phyloP scores from a whole-genome alignment of 2,113 vertebrate species.

The Theristicus caerulescens region DNA sequence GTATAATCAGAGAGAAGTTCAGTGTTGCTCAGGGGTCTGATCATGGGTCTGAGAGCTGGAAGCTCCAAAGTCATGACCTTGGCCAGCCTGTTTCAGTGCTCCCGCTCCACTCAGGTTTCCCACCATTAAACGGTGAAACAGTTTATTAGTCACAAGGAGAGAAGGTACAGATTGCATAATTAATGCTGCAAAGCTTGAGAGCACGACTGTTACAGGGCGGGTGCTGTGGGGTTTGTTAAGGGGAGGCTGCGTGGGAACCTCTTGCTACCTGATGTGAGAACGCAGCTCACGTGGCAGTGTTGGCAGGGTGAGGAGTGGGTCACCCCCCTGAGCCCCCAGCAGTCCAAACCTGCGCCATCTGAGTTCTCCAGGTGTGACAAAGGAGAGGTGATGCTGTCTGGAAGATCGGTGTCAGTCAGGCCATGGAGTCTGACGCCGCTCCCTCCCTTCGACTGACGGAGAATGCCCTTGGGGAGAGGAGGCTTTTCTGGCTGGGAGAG shows the following conservation, averaged over 20 bases:
- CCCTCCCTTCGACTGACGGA: not conserved
- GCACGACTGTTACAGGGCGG: not conserved
- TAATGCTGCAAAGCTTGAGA: not conserved
- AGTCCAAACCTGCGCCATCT: not conserved
- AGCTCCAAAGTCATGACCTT: constrained; percentile 19
- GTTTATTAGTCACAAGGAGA: not conserved
- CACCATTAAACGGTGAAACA: not conserved
- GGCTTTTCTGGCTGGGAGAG: not conserved
- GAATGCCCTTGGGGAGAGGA: not conserved
- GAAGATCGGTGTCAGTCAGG: not conserved
- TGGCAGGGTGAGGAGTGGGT: not conserved
- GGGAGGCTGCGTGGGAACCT: not conserved
- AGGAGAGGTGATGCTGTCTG: not conserved
- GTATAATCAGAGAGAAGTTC: not conserved
- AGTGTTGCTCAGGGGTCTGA: not conserved
- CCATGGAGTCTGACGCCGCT: accelerated
- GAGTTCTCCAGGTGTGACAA: not conserved
- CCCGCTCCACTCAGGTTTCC: not conserved
- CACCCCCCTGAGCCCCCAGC: not conserved
- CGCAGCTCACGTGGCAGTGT: accelerated
- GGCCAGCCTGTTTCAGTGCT: not conserved
- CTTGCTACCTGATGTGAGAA: not conserved
- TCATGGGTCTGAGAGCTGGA: not conserved
- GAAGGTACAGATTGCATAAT: not conserved
- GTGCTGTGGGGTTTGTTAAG: not conserved